Conservation (phyloP, 2,113 vertebrate species). For the Orthonyx spaldingii region DNA sequence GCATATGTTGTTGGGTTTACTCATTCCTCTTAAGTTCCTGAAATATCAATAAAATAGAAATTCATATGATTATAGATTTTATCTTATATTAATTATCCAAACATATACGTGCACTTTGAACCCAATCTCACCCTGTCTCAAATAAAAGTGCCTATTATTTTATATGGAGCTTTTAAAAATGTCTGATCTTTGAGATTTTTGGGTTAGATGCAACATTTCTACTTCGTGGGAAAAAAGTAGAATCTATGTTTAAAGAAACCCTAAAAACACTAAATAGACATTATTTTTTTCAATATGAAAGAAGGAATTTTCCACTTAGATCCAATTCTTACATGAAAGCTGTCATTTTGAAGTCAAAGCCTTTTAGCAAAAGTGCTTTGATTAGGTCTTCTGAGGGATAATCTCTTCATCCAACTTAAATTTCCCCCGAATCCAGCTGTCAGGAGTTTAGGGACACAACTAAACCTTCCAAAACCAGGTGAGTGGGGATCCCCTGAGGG, state of each 20-base stretch:
- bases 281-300: background rate
- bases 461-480: background rate
- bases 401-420: background rate
- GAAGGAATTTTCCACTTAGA: background rate
- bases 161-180: background rate
- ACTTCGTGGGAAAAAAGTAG: background rate
- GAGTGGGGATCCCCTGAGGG: background rate
- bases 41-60: background rate
- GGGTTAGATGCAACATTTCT: background rate
- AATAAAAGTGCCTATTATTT: background rate
- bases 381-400: background rate
- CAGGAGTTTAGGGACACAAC: background rate
- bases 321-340: background rate
- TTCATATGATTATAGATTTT: background rate
- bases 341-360: background rate
- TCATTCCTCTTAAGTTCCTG: background rate
- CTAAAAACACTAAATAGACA: background rate
- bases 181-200: background rate
- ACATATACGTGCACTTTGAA: background rate
- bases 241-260: background rate
- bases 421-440: background rate
- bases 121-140: background rate
- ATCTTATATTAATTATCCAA: background rate
- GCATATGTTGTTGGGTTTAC: rapidly evolving
- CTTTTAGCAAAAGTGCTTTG: background rate